Evolutionary conservation across 2,113 vertebrate species (phyloP).

Genomic region (Struthidea cinerea): DNA sequence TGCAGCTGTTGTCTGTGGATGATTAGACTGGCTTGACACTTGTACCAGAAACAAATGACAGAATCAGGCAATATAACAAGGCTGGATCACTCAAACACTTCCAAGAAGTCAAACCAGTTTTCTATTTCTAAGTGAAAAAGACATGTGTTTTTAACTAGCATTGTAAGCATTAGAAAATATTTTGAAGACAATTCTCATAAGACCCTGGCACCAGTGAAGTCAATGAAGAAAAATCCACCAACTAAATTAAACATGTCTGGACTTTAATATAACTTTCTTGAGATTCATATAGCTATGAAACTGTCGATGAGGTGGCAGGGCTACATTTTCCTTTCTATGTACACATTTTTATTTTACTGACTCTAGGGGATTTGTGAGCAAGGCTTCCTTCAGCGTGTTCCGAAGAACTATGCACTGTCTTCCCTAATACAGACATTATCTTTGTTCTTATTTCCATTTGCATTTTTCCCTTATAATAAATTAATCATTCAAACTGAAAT

Average conservation of each 20-base stretch:
- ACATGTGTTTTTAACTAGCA: not conserved
- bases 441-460: not conserved
- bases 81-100: not conserved
- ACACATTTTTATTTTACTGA: not conserved
- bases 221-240: not conserved
- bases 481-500: not conserved
- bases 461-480: not conserved
- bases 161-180: not conserved
- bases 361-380: not conserved
- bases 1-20: not conserved
- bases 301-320: not conserved
- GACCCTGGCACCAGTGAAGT: not conserved
- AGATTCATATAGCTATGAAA: not conserved
- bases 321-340: not conserved
- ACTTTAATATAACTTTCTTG: not conserved
- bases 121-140: not conserved
- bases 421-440: not conserved
- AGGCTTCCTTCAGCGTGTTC: not conserved
- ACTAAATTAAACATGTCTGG: not conserved
- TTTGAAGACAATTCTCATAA: not conserved
- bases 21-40: not conserved
- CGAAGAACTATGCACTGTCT: not conserved
- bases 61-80: not conserved
- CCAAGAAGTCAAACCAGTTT: not conserved
- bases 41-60: not conserved